A percentile compares a stretch with the other conserved stretches of the same genome.
These are phyloP conservation scores for Agapornis canus DNA, from an alignment of 2,797 vertebrate genomes.

Conservation along the genomic window DNA sequence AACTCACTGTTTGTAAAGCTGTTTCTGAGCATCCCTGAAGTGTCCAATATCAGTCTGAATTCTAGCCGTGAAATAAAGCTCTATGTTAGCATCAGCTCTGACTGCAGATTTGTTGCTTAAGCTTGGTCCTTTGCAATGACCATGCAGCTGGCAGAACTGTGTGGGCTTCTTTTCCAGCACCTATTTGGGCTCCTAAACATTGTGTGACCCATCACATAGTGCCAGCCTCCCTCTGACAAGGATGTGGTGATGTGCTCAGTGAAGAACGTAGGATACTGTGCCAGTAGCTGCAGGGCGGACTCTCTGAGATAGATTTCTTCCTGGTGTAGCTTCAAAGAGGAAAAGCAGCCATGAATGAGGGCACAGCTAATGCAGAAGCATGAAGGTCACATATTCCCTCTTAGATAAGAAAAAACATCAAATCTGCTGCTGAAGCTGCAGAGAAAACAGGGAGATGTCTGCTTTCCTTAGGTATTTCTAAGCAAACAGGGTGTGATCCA, in stretches of 20 bases:
- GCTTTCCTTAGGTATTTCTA: background rate
- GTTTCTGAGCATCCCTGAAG: background rate
- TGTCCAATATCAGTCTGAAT: background rate
- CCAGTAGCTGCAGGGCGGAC: conserved; percentile 42
- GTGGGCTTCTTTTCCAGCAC: background rate
- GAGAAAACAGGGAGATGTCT: conserved; percentile 12
- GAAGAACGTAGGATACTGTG: background rate
- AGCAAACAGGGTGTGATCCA: background rate
- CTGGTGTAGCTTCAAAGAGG: background rate
- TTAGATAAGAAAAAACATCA: conserved; percentile 11
- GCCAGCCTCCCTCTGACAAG: conserved; percentile 7
- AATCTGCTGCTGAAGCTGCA: background rate
- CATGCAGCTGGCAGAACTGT: background rate
- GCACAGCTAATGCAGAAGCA: background rate
- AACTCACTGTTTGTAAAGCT: background rate
- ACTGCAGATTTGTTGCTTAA: background rate
- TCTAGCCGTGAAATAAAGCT: conserved; percentile 9
- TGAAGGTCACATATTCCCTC: conserved; percentile 39
- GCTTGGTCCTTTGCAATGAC: background rate
- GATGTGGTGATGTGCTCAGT: background rate
- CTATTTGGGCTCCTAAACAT: background rate
- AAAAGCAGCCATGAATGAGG: background rate
- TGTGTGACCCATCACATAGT: background rate
- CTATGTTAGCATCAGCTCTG: background rate
- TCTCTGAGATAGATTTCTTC: background rate